Conservation (phyloP, 2,797 vertebrate species). For the Sebastes steindachneri region DNA sequence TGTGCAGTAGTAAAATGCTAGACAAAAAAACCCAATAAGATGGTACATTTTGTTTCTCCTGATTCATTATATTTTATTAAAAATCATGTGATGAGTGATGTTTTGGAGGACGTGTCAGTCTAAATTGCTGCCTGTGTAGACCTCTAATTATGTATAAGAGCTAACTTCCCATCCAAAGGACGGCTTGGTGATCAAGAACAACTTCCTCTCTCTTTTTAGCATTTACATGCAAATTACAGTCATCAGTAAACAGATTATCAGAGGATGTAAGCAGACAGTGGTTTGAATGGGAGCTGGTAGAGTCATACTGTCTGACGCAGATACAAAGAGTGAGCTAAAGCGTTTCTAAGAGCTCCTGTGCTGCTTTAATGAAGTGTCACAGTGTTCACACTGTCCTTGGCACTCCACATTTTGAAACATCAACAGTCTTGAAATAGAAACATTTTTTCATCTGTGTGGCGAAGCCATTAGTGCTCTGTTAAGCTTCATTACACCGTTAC, state of each 20-base stretch:
- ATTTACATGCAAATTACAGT: neutral
- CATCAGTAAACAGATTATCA: neutral
- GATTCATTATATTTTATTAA: neutral
- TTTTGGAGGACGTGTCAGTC: neutral
- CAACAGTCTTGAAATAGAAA: conserved; percentile 54
- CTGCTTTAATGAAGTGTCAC: conserved; percentile 36
- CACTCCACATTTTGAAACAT: conserved; percentile 43
- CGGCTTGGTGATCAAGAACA: neutral
- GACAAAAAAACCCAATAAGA: neutral
- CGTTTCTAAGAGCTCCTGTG: neutral
- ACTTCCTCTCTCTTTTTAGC: conserved; percentile 2
- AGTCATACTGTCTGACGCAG: neutral
- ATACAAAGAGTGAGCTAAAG: neutral
- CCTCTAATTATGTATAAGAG: neutral
- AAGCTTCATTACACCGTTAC: conserved; percentile 56
- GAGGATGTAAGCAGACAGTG: neutral
- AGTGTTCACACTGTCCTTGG: conserved; percentile 40
- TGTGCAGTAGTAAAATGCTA: conserved; percentile 40
- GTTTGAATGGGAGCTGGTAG: neutral
- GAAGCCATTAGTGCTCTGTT: conserved; percentile 33
- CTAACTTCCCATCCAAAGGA: neutral
- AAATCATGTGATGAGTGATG: neutral
- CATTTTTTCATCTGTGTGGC: conserved; percentile 39
- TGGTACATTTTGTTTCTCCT: neutral
- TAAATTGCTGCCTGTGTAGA: neutral